Percentiles rank a stretch among this genome's conserved stretches.
These are phyloP conservation scores for Echinarachnius parma DNA, from an alignment of 53 echinoderm and acorn worm genomes.

Conservation along the genomic window DNA sequence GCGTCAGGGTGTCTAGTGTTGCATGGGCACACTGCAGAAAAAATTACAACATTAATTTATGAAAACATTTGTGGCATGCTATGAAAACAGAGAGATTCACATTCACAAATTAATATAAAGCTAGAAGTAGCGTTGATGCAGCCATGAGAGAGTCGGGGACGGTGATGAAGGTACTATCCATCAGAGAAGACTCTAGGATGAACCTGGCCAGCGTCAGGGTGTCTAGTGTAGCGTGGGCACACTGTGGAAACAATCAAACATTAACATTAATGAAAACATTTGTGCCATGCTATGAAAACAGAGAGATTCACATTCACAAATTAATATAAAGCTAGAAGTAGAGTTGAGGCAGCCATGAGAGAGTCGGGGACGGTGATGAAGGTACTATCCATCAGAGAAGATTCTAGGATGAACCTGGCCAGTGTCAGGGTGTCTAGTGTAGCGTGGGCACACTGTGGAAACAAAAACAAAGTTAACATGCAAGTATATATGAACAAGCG, in stretches of 20 bases:
- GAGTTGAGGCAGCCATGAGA: constrained; percentile 64
- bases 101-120: no score
- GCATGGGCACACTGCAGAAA: constrained; percentile 79
- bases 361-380: constrained; percentile 82
- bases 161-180: constrained; percentile 76
- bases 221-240: constrained; percentile 85
- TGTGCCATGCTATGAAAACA: no score
- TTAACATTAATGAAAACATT: no score
- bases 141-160: constrained; percentile 72
- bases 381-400: constrained; percentile 68
- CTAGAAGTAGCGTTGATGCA: constrained; percentile 71
- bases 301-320: no score
- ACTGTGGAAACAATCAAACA: no score
- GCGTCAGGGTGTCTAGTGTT: constrained; percentile 84
- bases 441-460: constrained; percentile 76
- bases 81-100: no score
- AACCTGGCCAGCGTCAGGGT: constrained; percentile 90
- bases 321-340: constrained; percentile 86
- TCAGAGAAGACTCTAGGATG: constrained; percentile 77
- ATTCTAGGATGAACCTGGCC: constrained; percentile 85
- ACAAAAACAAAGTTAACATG: no score
- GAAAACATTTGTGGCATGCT: no score
- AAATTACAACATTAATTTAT: no score
- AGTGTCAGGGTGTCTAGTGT: constrained; percentile 90
- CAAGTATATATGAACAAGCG: no score